Evolutionary conservation across 2,797 vertebrate species (phyloP).

Genomic region (Mus caroli): DNA sequence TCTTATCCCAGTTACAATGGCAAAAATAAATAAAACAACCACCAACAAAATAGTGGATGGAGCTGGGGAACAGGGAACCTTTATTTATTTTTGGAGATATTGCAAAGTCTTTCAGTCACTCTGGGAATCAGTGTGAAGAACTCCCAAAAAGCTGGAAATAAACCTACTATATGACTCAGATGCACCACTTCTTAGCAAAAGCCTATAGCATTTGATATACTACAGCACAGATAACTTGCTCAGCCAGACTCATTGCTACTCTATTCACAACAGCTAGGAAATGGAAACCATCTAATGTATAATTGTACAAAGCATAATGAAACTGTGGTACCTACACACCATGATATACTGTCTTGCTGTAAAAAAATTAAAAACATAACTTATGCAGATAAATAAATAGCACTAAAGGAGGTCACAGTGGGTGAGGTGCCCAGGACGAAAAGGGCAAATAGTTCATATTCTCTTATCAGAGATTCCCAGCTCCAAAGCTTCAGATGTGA

Average conservation of each 20-base stretch:
- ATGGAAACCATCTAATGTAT: not conserved
- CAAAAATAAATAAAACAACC: not conserved
- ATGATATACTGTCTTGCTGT: not conserved
- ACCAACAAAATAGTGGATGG: not conserved
- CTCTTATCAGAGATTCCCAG: not conserved
- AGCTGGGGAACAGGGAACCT: not conserved
- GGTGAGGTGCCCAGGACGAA: not conserved
- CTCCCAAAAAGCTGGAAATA: not conserved
- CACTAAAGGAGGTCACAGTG: not conserved
- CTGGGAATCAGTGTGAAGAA: not conserved
- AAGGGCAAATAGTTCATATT: not conserved
- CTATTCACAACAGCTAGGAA: not conserved
- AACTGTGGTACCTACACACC: not conserved
- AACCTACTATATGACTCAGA: not conserved
- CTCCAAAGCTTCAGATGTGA: not conserved
- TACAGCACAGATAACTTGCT: not conserved
- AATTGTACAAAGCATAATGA: not conserved
- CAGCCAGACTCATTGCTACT: not conserved
- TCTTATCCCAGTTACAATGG: not conserved
- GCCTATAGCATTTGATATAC: not conserved
- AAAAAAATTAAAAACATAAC: not conserved
- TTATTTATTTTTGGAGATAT: not conserved
- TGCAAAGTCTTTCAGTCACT: not conserved
- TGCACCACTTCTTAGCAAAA: not conserved
- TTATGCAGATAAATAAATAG: not conserved